These are phyloP conservation scores for Aleiodes testaceus DNA, from an alignment of 2,888 invertebrate genomes.

Conservation along the genomic window DNA sequence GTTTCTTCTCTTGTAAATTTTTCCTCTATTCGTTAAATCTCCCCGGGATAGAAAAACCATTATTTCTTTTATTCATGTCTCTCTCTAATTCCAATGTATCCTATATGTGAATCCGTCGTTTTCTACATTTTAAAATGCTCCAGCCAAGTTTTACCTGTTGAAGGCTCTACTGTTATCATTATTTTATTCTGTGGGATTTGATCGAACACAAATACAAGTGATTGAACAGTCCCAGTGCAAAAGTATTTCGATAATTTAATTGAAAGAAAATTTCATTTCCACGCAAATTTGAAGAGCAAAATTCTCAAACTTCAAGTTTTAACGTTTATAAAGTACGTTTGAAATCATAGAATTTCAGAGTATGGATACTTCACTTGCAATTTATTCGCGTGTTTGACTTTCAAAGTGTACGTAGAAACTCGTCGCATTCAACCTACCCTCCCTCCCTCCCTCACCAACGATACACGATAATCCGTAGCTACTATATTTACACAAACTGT, in stretches of 20 bases:
- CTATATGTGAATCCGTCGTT: slow-evolving; percentile 10
- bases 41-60: neutral
- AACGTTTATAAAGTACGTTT: neutral
- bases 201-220: no score
- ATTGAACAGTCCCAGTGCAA: no score
- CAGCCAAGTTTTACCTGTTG: slow-evolving; percentile 26
- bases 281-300: neutral
- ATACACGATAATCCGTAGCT: slow-evolving; percentile 53
- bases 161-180: neutral
- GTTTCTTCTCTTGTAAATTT: slow-evolving; percentile 6
- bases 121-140: neutral
- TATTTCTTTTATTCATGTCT: slow-evolving; percentile 5
- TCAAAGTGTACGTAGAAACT: slow-evolving; percentile 49
- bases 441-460: slow-evolving; percentile 7
- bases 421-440: slow-evolving; percentile 40
- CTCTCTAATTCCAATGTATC: neutral
- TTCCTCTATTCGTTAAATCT: slow-evolving; percentile 3
- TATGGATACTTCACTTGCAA: slow-evolving; percentile 46
- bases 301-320: slow-evolving; percentile 4
- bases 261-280: no score
- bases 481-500: slow-evolving; percentile 51
- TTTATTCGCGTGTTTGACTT: slow-evolving; percentile 56
- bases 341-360: slow-evolving; percentile 20
- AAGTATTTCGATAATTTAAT: no score
- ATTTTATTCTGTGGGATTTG: neutral